Evolutionary conservation across 2,888 invertebrate species (phyloP).

Genomic region (Julus scanicus): DNA sequence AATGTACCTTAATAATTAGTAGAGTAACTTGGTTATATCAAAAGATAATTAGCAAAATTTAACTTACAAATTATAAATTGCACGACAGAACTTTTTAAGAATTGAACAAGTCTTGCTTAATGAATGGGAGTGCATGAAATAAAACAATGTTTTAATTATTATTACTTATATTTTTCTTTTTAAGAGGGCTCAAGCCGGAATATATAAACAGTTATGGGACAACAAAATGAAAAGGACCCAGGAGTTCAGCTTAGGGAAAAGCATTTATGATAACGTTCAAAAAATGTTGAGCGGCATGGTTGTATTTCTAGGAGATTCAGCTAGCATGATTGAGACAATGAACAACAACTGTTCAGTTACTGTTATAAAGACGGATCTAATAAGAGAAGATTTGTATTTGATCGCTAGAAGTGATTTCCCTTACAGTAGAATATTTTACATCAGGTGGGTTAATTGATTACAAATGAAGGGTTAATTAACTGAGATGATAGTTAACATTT

Average conservation of each 20-base stretch:
- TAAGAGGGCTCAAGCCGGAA: background rate
- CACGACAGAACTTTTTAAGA: no score
- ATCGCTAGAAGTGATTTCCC: constrained; percentile 43
- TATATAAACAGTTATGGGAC: constrained; percentile 45
- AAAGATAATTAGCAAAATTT: no score
- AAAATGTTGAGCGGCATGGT: background rate
- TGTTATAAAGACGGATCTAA: background rate
- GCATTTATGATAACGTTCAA: background rate
- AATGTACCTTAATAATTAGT: no score
- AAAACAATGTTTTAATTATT: background rate
- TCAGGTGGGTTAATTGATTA: background rate
- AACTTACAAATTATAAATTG: no score
- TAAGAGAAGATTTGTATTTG: constrained; percentile 41
- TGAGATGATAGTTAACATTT: no score
- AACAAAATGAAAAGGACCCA: background rate
- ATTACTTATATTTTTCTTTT: background rate
- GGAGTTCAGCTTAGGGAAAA: background rate
- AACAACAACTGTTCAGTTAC: constrained; percentile 19
- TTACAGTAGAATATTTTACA: constrained; percentile 46
- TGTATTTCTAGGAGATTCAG: background rate
- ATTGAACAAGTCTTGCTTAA: no score
- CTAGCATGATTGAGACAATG: constrained; percentile 32
- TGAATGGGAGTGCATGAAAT: no score
- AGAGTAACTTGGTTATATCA: no score
- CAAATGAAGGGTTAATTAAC: background rate